phyloP scores from a whole-genome alignment of 2,797 vertebrate species.

The Smutsia gigantea region DNA sequence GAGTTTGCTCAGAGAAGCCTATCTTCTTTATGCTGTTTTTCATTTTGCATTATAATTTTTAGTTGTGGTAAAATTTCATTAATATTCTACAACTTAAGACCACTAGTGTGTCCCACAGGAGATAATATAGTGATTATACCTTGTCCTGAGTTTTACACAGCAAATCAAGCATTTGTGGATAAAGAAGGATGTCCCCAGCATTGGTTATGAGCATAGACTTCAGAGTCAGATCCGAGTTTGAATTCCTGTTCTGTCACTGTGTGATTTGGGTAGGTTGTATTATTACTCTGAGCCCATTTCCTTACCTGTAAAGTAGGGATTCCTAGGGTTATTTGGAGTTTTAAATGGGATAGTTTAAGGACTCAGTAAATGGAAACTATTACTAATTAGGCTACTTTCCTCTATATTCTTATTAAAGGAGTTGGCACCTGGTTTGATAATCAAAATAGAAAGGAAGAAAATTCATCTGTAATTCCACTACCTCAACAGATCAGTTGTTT shows the following conservation, averaged over 20 bases:
- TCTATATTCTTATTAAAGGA: not conserved
- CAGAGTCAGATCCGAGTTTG: not conserved
- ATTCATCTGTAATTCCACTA: not conserved
- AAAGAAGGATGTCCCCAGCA: not conserved
- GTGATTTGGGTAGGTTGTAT: not conserved
- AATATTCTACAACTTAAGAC: not conserved
- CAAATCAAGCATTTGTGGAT: not conserved
- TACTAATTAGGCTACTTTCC: not conserved
- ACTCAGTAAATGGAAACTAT: not conserved
- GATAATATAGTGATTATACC: not conserved
- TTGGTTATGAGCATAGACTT: not conserved
- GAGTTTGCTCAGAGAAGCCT: not conserved
- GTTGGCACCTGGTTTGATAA: conserved; percentile 18
- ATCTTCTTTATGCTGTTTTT: not conserved
- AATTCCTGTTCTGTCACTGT: not conserved
- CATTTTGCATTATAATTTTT: conserved; percentile 42
- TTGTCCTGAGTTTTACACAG: conserved; percentile 10
- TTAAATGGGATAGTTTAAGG: conserved; percentile 23
- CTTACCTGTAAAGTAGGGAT: not conserved
- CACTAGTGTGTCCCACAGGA: not conserved
- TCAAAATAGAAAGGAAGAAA: conserved; percentile 36
- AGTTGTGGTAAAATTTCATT: not conserved
- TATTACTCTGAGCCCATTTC: not conserved
- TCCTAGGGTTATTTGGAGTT: not conserved
- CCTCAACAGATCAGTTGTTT: not conserved